phyloP scores from a whole-genome alignment of 2,888 invertebrate species.

The Brenthis daphne region DNA sequence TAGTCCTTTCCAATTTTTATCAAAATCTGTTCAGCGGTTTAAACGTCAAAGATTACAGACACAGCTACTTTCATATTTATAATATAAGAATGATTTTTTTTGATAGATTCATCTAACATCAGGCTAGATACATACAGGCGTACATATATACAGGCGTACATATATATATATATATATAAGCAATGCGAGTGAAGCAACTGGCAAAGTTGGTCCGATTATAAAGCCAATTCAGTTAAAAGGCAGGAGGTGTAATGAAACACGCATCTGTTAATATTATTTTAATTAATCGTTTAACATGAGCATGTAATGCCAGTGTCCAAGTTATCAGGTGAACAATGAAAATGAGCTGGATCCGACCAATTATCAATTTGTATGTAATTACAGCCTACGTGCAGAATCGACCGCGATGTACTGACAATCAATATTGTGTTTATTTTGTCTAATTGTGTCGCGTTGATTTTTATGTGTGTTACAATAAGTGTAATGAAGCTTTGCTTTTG shows the following conservation, averaged over 20 bases:
- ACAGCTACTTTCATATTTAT: too few species aligned
- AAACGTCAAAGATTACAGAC: too few species aligned
- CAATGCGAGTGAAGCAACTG: too few species aligned
- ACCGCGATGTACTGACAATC: slow-evolving; percentile 45
- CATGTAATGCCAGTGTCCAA: neutral
- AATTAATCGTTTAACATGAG: slow-evolving; percentile 36
- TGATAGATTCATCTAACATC: too few species aligned
- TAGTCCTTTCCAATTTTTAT: too few species aligned
- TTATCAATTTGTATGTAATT: slow-evolving; percentile 54
- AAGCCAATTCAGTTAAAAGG: too few species aligned
- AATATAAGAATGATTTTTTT: too few species aligned
- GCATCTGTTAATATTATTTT: slow-evolving; percentile 35
- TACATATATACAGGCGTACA: too few species aligned
- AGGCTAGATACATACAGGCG: too few species aligned
- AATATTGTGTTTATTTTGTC: slow-evolving; percentile 31
- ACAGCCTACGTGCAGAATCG: slow-evolving; percentile 46
- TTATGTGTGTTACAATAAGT: neutral
- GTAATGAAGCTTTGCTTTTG: neutral
- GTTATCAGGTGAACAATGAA: slow-evolving; percentile 40
- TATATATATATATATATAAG: too few species aligned
- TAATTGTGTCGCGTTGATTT: slow-evolving; percentile 28
- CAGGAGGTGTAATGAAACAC: neutral
- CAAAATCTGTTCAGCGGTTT: too few species aligned
- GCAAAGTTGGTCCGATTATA: too few species aligned
- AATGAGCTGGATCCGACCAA: slow-evolving; percentile 47